A percentile compares a stretch with the other conserved stretches of the same genome.
phyloP scores from a whole-genome alignment of 2,888 invertebrate genomes.

The Euphydryas editha region DNA sequence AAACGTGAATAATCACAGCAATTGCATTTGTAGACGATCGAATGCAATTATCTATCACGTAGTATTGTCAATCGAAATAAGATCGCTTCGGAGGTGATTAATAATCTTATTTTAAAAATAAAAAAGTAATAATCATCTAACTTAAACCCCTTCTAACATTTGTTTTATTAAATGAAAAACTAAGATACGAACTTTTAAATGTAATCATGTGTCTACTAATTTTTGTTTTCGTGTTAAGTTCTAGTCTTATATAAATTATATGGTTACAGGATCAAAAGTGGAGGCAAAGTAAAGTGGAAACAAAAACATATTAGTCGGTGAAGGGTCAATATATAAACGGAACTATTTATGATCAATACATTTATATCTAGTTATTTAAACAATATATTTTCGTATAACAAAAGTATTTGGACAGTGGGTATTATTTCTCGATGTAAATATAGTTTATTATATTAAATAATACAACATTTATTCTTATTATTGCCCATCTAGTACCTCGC shows the following conservation, averaged over 20 bases:
- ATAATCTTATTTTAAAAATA: too few species aligned
- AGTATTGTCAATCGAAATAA: too few species aligned
- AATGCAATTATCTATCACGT: too few species aligned
- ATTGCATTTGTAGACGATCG: too few species aligned
- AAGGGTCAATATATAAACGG: slow-evolving; percentile 17
- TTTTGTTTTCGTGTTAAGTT: neutral
- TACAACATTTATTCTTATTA: slow-evolving; percentile 38
- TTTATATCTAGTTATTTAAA: slow-evolving; percentile 40
- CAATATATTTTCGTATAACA: slow-evolving; percentile 57
- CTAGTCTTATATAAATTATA: slow-evolving; percentile 26
- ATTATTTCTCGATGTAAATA: slow-evolving; percentile 66
- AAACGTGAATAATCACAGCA: too few species aligned
- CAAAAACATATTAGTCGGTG: slow-evolving; percentile 43
- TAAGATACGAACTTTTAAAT: slow-evolving; percentile 4
- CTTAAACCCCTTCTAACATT: too few species aligned
- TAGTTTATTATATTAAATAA: slow-evolving; percentile 52
- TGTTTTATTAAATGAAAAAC: neutral
- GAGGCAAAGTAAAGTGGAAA: slow-evolving; percentile 76
- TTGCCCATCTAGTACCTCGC: slow-evolving; percentile 37
- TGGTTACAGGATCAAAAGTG: slow-evolving; percentile 80
- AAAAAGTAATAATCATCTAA: too few species aligned
- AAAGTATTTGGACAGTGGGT: slow-evolving; percentile 49
- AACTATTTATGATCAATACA: slow-evolving; percentile 50
- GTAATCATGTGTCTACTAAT: neutral
- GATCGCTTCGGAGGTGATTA: too few species aligned